Base-by-base conservation (phyloP, 2,888 invertebrate genomes). In the Philereme transversata region DNA sequence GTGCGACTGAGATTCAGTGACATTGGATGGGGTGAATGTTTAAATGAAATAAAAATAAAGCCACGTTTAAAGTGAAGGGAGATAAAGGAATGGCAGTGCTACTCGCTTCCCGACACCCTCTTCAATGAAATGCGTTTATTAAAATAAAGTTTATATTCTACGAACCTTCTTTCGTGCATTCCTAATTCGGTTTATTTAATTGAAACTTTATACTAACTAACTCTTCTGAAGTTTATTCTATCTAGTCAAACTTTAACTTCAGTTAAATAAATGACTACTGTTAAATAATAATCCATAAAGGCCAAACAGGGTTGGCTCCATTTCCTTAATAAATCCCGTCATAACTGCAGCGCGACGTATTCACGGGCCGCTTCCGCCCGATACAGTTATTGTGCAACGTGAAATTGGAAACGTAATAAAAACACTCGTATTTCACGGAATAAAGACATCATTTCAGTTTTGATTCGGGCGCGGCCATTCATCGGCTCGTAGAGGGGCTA, bases 391-490 rank as follows among this genome's bases (percentile, higher is more conserved):
- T 73, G 67, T 63, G 62, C 62, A 51, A 55, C 64, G 69, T 75
- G 64, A 74, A 74, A 74, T 71, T 74, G 62, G 55, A 65, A 71
- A 65, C 66, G 73, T 65, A 70, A 79, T 77, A 81, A 81, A 81
- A 82, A 69, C 71, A 72, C 71, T 73, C 79, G 72, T 77, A 79
- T 78, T 78, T 81, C 69, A 76, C 67, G 56, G 73, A 76, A 75
- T 75, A 74, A 72, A 73, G 65, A 75, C 72, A 75, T 79, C 72
- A 79, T 78, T 74, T 69, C 50, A 75, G 62, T 64, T 71, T 69
- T 57, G 66, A 65, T 69, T 71, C 69, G 66, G 72, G 67, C 64
- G 56, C 64, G 55, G 65, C 68, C 63, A 76, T 74, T 78, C 72
- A 70, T 33, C 54, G 65, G 55, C 64, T 60, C 55, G 63, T 47